These are phyloP conservation scores for Channa argus DNA, from an alignment of 2,113 vertebrate species.

Conservation along the genomic window DNA sequence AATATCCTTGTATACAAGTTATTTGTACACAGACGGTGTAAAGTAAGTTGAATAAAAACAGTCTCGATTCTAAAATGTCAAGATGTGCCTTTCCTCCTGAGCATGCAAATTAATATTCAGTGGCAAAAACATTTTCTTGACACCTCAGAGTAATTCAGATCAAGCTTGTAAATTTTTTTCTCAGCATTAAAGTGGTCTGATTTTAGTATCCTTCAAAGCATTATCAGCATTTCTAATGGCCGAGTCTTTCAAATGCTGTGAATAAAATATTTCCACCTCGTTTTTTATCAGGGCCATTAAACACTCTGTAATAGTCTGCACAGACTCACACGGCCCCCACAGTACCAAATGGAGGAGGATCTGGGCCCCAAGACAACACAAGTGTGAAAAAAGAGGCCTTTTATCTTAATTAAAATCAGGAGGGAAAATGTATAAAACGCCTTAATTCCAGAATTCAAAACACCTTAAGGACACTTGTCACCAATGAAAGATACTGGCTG, in stretches of 20 bases:
- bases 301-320: conserved; percentile 49
- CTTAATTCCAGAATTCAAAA: conserved; percentile 54
- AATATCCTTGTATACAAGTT: not conserved
- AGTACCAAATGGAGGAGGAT: conserved; percentile 42
- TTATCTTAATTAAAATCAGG: conserved; percentile 74
- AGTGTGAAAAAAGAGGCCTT: conserved; percentile 42
- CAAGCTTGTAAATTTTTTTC: conserved; percentile 26
- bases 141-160: conserved; percentile 38
- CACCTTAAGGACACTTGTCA: conserved; percentile 17
- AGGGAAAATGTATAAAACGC: conserved; percentile 56
- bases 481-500: conserved; percentile 8
- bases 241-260: conserved; percentile 33
- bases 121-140: conserved; percentile 26
- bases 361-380: conserved; percentile 39
- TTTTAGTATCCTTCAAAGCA: conserved; percentile 31
- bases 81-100: not conserved
- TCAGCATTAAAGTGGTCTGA: conserved; percentile 21
- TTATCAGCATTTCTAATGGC: conserved; percentile 60
- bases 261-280: conserved; percentile 65
- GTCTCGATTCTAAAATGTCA: conserved; percentile 16
- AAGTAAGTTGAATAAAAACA: conserved; percentile 3
- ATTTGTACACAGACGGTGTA: not conserved
- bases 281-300: conserved; percentile 63
- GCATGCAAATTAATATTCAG: conserved; percentile 20
- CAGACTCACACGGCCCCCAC: conserved; percentile 6